Evolutionary conservation across 2,888 invertebrate genomes (phyloP).

Genomic region (Ophion costatus): DNA sequence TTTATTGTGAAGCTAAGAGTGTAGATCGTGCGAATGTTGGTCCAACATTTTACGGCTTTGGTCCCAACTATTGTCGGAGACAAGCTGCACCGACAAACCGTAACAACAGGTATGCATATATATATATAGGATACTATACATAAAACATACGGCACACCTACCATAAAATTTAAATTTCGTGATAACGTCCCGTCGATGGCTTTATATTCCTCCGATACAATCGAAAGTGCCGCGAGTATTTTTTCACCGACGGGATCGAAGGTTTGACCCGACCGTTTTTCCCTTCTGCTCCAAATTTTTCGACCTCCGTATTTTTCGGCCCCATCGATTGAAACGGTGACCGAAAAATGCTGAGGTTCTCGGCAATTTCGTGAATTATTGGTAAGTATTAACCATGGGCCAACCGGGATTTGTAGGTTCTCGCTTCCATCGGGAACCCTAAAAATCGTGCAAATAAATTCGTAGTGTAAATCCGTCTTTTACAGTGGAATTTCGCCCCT

Average conservation of each 20-base stretch:
- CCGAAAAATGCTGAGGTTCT: not conserved
- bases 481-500: not conserved
- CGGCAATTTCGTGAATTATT: not conserved
- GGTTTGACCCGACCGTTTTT: not conserved
- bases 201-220: conserved; percentile 22
- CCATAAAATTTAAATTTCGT: conserved; percentile 44
- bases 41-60: conserved; percentile 21
- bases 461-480: not conserved
- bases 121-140: conserved; percentile 4
- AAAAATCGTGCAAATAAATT: not conserved
- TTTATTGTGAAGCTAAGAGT: conserved; percentile 19
- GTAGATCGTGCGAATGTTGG: conserved; percentile 12
- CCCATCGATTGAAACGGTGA: not conserved
- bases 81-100: conserved; percentile 17
- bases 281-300: not conserved
- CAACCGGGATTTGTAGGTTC: not conserved
- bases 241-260: conserved; percentile 13
- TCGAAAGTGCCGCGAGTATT: conserved; percentile 19
- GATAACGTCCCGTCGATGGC: conserved; percentile 42
- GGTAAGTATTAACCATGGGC: not conserved
- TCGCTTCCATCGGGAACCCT: not conserved
- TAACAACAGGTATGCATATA: conserved; percentile 14
- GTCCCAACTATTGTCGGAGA: conserved; percentile 21
- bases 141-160: not conserved
- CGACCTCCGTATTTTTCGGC: not conserved